A percentile compares a stretch with the other conserved stretches of the same genome.
Conservation (phyloP, 2,113 vertebrate genomes). For the Mus spicilegus region DNA sequence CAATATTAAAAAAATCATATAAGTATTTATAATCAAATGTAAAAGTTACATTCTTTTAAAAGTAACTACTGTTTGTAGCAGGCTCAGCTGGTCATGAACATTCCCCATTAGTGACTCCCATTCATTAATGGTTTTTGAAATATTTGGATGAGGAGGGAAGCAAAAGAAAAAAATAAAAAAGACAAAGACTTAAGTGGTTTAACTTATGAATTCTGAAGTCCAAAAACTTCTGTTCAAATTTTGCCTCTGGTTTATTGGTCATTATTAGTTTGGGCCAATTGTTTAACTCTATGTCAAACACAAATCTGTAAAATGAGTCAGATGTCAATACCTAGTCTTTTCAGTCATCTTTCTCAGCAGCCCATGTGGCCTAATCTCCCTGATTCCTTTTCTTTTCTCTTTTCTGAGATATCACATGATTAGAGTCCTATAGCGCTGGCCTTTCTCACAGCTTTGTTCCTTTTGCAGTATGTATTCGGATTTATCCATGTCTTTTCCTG, state of each 20-base stretch:
- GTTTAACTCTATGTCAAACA: neutral
- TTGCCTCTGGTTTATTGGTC: neutral
- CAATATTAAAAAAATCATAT: neutral
- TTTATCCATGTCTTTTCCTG: neutral
- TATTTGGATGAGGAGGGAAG: neutral
- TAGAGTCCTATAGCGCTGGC: neutral
- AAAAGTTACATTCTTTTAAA: slow-evolving; percentile 39
- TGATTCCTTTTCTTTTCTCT: neutral
- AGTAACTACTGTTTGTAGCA: neutral
- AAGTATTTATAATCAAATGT: neutral
- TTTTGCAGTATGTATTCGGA: neutral
- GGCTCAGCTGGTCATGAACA: neutral
- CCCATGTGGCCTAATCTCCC: neutral
- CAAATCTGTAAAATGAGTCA: neutral
- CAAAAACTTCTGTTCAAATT: neutral
- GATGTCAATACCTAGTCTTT: neutral
- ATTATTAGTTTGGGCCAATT: slow-evolving; percentile 10
- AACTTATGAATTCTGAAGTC: neutral
- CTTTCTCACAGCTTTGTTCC: neutral
- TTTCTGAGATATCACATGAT: neutral
- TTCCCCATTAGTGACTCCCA: neutral
- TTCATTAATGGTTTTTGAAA: slow-evolving; percentile 37
- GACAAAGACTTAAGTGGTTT: neutral
- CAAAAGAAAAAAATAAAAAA: neutral
- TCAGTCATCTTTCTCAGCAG: neutral